These are phyloP conservation scores for Mus pahari DNA, from an alignment of 2,113 vertebrate species.

Conservation along the genomic window DNA sequence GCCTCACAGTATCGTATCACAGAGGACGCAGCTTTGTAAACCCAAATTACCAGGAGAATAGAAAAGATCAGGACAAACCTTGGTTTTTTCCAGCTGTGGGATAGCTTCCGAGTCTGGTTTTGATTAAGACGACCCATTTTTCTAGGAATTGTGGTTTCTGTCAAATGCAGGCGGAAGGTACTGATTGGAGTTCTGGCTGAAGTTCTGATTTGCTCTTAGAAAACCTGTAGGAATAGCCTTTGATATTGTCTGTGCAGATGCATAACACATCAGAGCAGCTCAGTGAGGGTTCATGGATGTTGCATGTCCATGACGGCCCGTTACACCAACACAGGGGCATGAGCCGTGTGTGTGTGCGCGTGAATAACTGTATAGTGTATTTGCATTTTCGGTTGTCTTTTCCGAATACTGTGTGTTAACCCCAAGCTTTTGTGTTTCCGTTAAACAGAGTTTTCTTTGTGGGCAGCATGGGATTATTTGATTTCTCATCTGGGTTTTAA, in stretches of 20 bases:
- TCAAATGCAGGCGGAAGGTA: conserved; percentile 60
- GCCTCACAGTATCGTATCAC: not conserved
- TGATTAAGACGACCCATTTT: conserved; percentile 77
- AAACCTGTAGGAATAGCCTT: conserved; percentile 47
- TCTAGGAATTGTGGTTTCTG: conserved; percentile 82
- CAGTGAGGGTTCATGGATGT: not conserved
- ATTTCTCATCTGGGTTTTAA: conserved; percentile 62
- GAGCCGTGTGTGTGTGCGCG: not conserved
- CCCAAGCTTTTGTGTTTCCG: conserved; percentile 23
- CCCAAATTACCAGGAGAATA: conserved; percentile 38
- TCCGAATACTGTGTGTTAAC: conserved; percentile 21
- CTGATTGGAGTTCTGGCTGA: conserved; percentile 65
- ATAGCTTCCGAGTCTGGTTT: conserved; percentile 64
- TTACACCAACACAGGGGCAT: not conserved
- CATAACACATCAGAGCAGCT: conserved; percentile 41
- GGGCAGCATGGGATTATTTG: conserved; percentile 46
- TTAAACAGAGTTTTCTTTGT: conserved; percentile 33
- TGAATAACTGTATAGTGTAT: not conserved
- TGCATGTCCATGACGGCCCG: conserved; percentile 11
- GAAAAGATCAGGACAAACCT: conserved; percentile 2
- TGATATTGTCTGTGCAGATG: conserved; percentile 65
- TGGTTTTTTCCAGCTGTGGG: conserved; percentile 50
- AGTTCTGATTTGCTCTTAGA: conserved; percentile 68
- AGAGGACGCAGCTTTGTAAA: conserved; percentile 25
- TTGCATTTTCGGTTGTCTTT: conserved; percentile 35